Base-by-base conservation (phyloP, 2,888 invertebrate species). In the Shargacucullia verbasci region DNA sequence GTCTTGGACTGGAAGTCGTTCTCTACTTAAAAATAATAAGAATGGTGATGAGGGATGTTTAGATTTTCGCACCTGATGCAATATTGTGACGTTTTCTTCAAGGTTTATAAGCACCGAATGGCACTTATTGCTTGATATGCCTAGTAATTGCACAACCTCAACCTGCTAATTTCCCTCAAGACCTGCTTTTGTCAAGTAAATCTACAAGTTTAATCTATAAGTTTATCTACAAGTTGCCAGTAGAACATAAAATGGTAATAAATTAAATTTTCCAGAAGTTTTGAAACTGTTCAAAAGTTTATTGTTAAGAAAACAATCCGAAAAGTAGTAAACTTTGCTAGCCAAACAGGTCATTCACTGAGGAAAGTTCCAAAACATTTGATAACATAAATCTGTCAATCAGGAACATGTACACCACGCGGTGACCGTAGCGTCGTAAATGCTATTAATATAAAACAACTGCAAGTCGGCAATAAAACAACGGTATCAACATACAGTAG, bases 401-500 rank as follows among this genome's bases (percentile, higher is more conserved):
- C 46, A 57, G 54, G 56, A 40, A 66, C 53, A 44, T 73, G 63
- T 67, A 60, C 63, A 62, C 33, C 52, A 38, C 53, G 56, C 41
- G 52, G 57, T 73, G 58, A 62, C 69, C 66, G 65, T 41, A 62
- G 37, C 54, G 14, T 70, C 70, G 74, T 73, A 70, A 73, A 67
- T 57, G 53, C 60, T 74, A 75, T 72, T 62, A 73, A 70, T 73
- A 73, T 38, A 45, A 56, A 65, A 70, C 50, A 66, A 67, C 35
- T 67, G 68, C 62, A 65, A 62, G 58, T 60, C 49, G 44, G 67
- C 46, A 70, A 64, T 70, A 72, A 75, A 72, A 39, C 76, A 82
- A 83, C 81, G 83, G 82, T 82, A 79, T 59, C 46, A 58, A 50
- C 53, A 48, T 59, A 66, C 59, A 63, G 65, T 55, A 45, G 43